These are phyloP conservation scores for Grapholita molesta DNA, from an alignment of 1,140 invertebrate genomes.

Conservation along the genomic window DNA sequence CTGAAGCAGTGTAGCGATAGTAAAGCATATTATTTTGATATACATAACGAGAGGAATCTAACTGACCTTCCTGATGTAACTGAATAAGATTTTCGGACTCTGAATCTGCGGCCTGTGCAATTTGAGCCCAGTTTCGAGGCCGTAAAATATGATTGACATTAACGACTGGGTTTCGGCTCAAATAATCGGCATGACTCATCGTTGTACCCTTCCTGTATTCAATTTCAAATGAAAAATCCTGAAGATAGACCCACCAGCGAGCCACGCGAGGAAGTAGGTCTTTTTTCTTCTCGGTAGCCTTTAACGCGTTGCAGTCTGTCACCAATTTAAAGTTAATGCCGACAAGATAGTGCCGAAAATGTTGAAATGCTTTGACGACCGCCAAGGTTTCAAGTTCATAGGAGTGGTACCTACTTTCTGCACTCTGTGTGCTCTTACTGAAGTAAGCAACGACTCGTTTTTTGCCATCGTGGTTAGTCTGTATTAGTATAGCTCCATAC, in stretches of 20 bases:
- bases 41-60: not conserved
- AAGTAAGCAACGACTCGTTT: slow-evolving; percentile 42
- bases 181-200: slow-evolving; percentile 38
- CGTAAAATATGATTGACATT: not conserved
- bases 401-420: slow-evolving; percentile 37
- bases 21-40: slow-evolving; percentile 8
- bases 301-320: slow-evolving; percentile 56
- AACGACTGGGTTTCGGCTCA: slow-evolving; percentile 33
- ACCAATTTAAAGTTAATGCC: slow-evolving; percentile 51
- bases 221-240: slow-evolving; percentile 45
- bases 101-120: not conserved
- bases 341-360: slow-evolving; percentile 44
- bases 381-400: slow-evolving; percentile 47
- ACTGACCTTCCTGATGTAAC: not conserved
- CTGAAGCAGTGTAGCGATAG: not conserved
- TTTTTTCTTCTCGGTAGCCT: slow-evolving; percentile 37
- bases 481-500: slow-evolving; percentile 34
- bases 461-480: slow-evolving; percentile 21
- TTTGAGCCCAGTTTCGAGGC: slow-evolving; percentile 7
- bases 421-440: slow-evolving; percentile 29
- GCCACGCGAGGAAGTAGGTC: slow-evolving; percentile 34
- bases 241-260: slow-evolving; percentile 42
- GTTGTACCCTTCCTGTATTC: slow-evolving; percentile 41
- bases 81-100: not conserved
- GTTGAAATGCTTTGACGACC: slow-evolving; percentile 36